Evolutionary conservation across 2,888 invertebrate species (phyloP), one percentile per base, ranked within the genome.

Genomic region (Acleris literana): DNA sequence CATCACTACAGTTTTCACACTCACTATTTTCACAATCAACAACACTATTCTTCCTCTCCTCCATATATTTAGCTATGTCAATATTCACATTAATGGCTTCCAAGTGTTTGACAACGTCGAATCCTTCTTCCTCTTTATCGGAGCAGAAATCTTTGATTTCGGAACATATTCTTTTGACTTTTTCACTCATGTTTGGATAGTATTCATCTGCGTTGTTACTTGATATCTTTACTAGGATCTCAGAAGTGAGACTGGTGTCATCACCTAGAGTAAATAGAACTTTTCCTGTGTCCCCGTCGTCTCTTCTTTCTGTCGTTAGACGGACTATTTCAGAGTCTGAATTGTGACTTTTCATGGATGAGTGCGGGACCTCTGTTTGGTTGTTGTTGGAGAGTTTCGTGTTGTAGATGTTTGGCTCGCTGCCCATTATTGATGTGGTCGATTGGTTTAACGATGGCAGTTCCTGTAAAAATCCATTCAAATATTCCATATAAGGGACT

Each of bases 381-480:
- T 78, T 75, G 1, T 68, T 75, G 61, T 82, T 79, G 0, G 76
- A 69, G 0, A 88, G 73, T 69, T 90, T 89, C 76, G 87, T 84
- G 68, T 90, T 85, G 76, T 90, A 92, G 1, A 91, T 89, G 69
- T 91, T 90, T 0, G 93, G 88, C 75, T 93, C 93, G 67, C 93
- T 93, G 22, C 93, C 93, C 87, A 93, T 92, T 74, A 90, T 84
- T 0, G 92, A 92, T 11, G 91, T 84, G 0, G 91, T 89, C 1
- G 92, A 90, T 5, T 87, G 80, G 70, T 90, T 86, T 22, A 93
- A 69, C 2, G 79, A 73, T 44, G 87, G 76, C 48, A 89, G 62
- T 64, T 88, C 90, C 93, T 93, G 82, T 43, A 71, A 74, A 25
- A 25, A 6, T 6, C 0, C 25, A 6, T 6, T 7, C 6, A 25